Evolutionary conservation across 2,113 vertebrate genomes (phyloP).

Genomic region (Neodontobutis hainanensis): DNA sequence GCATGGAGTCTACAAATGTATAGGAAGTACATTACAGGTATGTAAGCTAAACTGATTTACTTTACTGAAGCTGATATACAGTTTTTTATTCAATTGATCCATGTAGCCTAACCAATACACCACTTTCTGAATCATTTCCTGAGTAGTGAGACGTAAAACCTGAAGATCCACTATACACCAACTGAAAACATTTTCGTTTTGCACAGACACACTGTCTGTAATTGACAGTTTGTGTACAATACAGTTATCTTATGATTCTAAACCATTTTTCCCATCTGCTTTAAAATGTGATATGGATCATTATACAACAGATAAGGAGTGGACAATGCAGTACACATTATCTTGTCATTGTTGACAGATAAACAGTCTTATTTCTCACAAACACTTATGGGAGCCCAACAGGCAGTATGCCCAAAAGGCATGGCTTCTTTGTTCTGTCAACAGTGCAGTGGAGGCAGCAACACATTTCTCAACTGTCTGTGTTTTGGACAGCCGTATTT

Average conservation of each 20-base stretch:
- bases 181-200: conserved; percentile 16
- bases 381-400: conserved; percentile 40
- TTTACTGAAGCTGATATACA: too few relatives aligned
- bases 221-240: conserved; percentile 33
- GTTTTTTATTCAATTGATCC: too few relatives aligned
- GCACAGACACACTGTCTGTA: not conserved
- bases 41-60: not conserved
- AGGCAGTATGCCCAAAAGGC: conserved; percentile 9
- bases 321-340: conserved; percentile 70
- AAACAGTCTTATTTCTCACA: conserved; percentile 69
- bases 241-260: conserved; percentile 30
- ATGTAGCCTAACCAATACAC: not conserved
- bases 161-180: conserved; percentile 5
- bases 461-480: conserved; percentile 14
- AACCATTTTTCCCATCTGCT: conserved; percentile 40
- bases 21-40: conserved; percentile 8
- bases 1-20: conserved; percentile 5
- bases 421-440: conserved; percentile 25
- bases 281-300: conserved; percentile 70
- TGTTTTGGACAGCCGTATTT: conserved; percentile 21
- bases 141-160: not conserved
- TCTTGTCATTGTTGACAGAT: conserved; percentile 73
- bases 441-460: conserved; percentile 1
- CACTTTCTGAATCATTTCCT: conserved; percentile 11
- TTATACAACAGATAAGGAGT: conserved; percentile 63